phyloP scores from a whole-genome alignment of 2,113 vertebrate species.

The Helogale parvula region DNA sequence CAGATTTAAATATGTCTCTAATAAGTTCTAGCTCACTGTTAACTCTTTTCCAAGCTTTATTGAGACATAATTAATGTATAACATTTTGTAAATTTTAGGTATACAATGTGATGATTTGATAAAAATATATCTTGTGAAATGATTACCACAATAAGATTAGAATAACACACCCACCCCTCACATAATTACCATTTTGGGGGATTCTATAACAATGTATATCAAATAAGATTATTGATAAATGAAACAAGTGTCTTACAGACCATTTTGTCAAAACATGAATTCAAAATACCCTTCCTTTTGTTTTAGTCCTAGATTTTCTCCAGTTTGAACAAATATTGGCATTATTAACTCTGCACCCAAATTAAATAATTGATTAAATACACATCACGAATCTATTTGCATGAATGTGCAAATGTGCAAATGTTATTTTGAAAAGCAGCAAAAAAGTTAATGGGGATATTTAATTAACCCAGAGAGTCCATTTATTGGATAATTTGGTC shows the following conservation, averaged over 20 bases:
- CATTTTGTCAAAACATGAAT: background rate
- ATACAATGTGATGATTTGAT: background rate
- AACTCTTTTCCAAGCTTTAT: background rate
- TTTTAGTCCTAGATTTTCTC: background rate
- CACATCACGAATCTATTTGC: background rate
- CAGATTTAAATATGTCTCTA: background rate
- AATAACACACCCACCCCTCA: background rate
- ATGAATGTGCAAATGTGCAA: background rate
- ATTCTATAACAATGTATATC: background rate
- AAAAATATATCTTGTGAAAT: background rate
- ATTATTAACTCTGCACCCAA: background rate
- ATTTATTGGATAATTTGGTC: background rate
- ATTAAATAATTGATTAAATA: background rate
- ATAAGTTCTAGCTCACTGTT: background rate
- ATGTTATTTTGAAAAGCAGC: slow-evolving; percentile 12
- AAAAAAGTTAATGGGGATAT: slow-evolving; percentile 25
- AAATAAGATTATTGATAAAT: background rate
- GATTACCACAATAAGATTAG: background rate
- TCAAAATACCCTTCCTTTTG: background rate
- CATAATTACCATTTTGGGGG: background rate
- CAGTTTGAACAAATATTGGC: background rate
- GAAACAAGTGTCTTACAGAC: background rate
- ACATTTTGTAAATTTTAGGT: background rate
- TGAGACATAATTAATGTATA: background rate
- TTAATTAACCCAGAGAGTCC: background rate